phyloP scores from a whole-genome alignment of 2,797 vertebrate species.

The Knipowitschia caucasica region DNA sequence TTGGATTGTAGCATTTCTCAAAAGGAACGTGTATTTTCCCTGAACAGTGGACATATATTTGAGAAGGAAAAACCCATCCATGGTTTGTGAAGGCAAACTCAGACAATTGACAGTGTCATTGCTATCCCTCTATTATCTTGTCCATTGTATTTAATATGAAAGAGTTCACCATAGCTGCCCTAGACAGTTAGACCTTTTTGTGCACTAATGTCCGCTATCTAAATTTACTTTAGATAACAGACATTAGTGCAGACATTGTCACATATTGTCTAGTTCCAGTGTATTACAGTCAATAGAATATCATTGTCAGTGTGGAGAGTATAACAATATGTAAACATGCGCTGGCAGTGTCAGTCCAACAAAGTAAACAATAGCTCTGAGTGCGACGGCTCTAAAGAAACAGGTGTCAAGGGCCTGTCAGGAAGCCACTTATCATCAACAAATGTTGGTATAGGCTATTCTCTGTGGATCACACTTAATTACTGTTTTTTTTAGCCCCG shows the following conservation, averaged over 20 bases:
- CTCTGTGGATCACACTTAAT: neutral
- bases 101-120: neutral
- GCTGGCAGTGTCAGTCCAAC: neutral
- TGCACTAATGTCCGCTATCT: no score
- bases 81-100: constrained; percentile 12
- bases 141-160: no score
- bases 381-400: neutral
- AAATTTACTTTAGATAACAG: no score
- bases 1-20: constrained; percentile 23
- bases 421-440: neutral
- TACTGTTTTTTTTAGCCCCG: no score
- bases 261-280: neutral
- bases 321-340: neutral
- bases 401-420: neutral
- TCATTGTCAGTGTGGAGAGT: neutral
- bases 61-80: constrained; percentile 30
- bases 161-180: no score
- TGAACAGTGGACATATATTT: constrained; percentile 43
- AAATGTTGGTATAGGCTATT: neutral
- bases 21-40: constrained; percentile 35
- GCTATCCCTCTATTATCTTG: neutral
- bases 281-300: neutral
- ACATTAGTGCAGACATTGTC: neutral
- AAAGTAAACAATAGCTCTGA: constrained; percentile 1
- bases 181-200: no score